Percentiles rank a stretch among this genome's conserved stretches.
Evolutionary conservation across 1,140 invertebrate species (phyloP).

Genomic region (Anoplophora glabripennis): DNA sequence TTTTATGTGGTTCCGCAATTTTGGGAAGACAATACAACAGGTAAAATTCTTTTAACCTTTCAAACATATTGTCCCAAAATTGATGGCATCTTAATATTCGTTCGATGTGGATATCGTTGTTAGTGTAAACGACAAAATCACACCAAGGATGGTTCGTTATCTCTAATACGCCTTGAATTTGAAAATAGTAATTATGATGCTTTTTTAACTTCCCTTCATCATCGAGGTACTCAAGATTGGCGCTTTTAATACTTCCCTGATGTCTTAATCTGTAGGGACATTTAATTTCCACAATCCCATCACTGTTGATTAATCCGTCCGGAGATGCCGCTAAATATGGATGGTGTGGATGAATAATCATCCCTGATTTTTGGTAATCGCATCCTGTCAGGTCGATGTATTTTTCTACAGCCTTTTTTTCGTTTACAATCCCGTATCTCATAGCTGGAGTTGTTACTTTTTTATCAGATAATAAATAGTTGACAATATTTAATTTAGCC

Average conservation of each 20-base stretch:
- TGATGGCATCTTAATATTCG: constrained; percentile 7
- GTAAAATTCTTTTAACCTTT: constrained; percentile 9
- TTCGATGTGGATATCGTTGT: neutral
- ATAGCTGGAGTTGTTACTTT: no score
- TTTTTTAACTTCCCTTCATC: constrained; percentile 1
- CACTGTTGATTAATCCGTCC: constrained; percentile 15
- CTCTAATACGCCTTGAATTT: constrained; percentile 16
- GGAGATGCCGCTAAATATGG: constrained; percentile 18
- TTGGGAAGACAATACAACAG: constrained; percentile 5
- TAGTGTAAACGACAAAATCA: constrained; percentile 10
- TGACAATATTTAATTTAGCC: no score
- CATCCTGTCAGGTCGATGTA: no score
- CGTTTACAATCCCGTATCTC: no score
- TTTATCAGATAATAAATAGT: no score
- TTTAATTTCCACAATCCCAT: constrained; percentile 21
- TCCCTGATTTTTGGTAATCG: no score
- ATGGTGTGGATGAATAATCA: neutral
- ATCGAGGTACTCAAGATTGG: constrained; percentile 11
- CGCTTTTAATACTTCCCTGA: constrained; percentile 6
- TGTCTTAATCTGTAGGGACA: constrained; percentile 18
- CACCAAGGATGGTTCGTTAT: constrained; percentile 6
- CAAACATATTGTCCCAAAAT: constrained; percentile 12
- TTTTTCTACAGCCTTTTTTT: no score
- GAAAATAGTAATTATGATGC: constrained; percentile 18
- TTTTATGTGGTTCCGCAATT: constrained; percentile 1